Evolutionary conservation across 2,888 invertebrate genomes (phyloP), one percentile per base, ranked within the genome.

Genomic region (Tetheella fluctuosa): DNA sequence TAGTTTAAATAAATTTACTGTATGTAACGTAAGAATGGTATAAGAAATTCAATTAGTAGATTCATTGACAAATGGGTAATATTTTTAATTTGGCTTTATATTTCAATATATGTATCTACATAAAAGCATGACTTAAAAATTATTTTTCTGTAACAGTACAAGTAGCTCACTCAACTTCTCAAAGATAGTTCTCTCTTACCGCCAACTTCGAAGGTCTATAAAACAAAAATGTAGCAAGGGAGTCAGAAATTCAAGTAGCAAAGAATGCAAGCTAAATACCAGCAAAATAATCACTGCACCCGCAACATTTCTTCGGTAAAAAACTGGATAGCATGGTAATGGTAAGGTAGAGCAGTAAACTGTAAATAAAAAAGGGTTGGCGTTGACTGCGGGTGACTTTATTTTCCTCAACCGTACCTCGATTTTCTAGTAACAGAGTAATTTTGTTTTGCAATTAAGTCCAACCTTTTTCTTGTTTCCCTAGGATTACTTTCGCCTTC

Each of bases 401-500:
- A 71, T 77, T 76, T 73, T 71, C 67, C 62, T 65, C 64, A 58
- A 63, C 63, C 67, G 52, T 66, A 64, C 59, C 64, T 54, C 60
- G 65, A 64, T 75, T 74, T 73, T 69, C 76, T 67, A 73, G 73
- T 72, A 74, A 77, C 74, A 71, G 70, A 70, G 80, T 79, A 77
- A 84, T 83, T 81, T 83, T 75, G 80, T 80, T 79, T 79, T 68
- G 77, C 78, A 79, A 76, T 77, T 77, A 76, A 76, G 77, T 71
- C 64, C 76, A 73, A 77, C 80, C 80, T 82, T 81, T 83, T 82
- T 76, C 80, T 78, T 81, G 78, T 81, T 72, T 64, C 65, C 61
- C 57, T 72, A 61, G 64, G 65, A 82, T 80, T 81, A 77, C 78
- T 81, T 79, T 79, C 60, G 63, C 60, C 63, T 65, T 68, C 61